A percentile compares a stretch with the other conserved stretches of the same genome.
Conservation (phyloP, 1,140 invertebrate species). For the Drosophila guanche region DNA sequence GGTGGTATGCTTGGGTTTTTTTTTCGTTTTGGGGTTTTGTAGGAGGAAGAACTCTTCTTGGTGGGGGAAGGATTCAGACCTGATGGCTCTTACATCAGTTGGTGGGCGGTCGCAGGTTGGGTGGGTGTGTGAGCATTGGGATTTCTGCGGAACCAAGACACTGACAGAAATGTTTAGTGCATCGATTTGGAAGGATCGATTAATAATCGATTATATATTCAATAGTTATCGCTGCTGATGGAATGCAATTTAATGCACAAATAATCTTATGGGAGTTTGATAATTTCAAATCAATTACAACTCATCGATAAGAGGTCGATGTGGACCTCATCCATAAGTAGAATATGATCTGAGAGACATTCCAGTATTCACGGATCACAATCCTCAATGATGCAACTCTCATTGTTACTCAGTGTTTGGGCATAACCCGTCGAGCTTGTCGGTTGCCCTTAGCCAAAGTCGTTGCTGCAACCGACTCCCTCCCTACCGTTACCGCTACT, state of each 20-base stretch:
- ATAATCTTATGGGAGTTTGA: too few species aligned
- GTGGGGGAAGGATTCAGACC: constrained; percentile 44
- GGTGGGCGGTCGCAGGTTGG: background rate
- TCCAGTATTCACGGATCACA: too few species aligned
- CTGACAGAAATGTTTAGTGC: too few species aligned
- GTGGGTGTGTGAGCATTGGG: constrained; percentile 33
- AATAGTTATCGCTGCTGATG: too few species aligned
- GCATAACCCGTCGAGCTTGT: constrained; percentile 59
- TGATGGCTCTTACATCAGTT: constrained; percentile 68
- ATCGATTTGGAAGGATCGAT: too few species aligned
- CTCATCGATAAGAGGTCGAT: too few species aligned
- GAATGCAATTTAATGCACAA: too few species aligned
- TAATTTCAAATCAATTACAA: too few species aligned
- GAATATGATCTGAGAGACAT: too few species aligned
- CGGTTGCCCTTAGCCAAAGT: constrained; percentile 78
- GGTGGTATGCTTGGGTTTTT: constrained; percentile 50
- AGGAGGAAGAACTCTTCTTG: constrained; percentile 2
- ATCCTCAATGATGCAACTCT: background rate
- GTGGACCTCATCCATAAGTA: too few species aligned
- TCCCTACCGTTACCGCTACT: constrained; percentile 1
- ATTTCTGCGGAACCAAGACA: background rate
- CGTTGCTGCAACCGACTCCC: constrained; percentile 54
- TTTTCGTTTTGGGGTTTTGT: constrained; percentile 21
- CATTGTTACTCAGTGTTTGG: constrained; percentile 43
- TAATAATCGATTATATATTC: too few species aligned